These are phyloP conservation scores for Platynereis dumerilii DNA, from an alignment of 2,888 invertebrate species.

Conservation along the genomic window DNA sequence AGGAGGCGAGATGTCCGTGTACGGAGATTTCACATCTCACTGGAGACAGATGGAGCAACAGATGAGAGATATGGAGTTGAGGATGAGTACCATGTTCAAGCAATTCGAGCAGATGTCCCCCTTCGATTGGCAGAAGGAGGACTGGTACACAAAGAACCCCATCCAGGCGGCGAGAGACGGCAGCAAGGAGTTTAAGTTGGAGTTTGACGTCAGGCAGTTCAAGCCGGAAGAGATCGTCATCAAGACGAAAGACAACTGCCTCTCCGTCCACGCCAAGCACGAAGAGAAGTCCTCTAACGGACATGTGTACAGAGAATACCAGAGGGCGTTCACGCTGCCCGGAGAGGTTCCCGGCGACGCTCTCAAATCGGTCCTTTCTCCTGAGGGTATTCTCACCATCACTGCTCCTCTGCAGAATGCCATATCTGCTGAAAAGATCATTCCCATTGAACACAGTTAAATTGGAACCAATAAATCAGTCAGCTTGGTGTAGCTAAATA, in stretches of 20 bases:
- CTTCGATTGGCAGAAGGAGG: constrained; percentile 2
- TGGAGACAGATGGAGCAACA: too few species aligned
- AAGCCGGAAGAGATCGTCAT: constrained; percentile 95
- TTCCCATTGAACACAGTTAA: too few species aligned
- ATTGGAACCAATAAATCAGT: too few species aligned
- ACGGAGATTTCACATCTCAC: too few species aligned
- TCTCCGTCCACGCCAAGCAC: constrained; percentile 92
- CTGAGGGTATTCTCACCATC: constrained; percentile 95
- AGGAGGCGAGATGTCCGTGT: too few species aligned
- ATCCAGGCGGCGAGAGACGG: constrained; percentile 69
- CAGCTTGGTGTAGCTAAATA: too few species aligned
- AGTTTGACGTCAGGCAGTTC: constrained; percentile 98
- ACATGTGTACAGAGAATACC: constrained; percentile 97
- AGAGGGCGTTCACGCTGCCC: constrained; percentile 94
- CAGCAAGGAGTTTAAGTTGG: constrained; percentile 84
- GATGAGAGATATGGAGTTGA: too few species aligned
- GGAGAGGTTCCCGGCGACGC: constrained; percentile 96
- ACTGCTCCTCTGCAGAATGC: constrained; percentile 91
- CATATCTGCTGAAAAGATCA: constrained; percentile 57
- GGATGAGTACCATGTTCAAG: too few species aligned
- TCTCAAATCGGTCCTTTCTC: constrained; percentile 93
- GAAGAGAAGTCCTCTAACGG: constrained; percentile 97
- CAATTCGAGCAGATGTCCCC: too few species aligned
- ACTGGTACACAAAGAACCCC: constrained; percentile 46
- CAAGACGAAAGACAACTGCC: constrained; percentile 96